A percentile compares a stretch with the other conserved stretches of the same genome.
Evolutionary conservation across 2,797 vertebrate species (phyloP).

Genomic region (Sciaenops ocellatus): DNA sequence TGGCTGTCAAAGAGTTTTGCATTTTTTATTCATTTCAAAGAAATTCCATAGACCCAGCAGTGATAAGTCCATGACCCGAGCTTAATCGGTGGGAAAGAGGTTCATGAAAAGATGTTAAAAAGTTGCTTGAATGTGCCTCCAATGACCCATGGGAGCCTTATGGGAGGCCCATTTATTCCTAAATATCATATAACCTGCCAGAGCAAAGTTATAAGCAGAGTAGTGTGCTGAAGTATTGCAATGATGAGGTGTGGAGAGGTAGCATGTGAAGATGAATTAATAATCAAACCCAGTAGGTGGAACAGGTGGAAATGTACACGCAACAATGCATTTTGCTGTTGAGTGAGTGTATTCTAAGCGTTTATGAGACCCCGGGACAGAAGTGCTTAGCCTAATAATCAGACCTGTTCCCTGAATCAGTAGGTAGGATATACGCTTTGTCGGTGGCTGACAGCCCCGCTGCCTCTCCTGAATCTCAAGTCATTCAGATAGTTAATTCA

Average conservation of each 20-base stretch:
- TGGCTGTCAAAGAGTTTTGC: conserved; percentile 1
- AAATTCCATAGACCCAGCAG: conserved; percentile 10
- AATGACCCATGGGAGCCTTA: conserved; percentile 10
- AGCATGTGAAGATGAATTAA: conserved; percentile 12
- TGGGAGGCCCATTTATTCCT: conserved; percentile 7
- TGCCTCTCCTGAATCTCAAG: conserved; percentile 55
- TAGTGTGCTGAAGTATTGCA: background rate
- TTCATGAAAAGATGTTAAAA: conserved; percentile 19
- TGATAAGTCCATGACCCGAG: conserved; percentile 20
- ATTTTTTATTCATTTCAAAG: conserved; percentile 37
- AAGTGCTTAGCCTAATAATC: conserved; percentile 52
- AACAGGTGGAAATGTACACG: conserved; percentile 4
- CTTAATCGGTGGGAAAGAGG: conserved; percentile 7
- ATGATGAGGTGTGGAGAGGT: conserved; percentile 21
- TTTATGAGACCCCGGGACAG: conserved; percentile 36
- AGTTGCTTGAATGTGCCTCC: conserved; percentile 22
- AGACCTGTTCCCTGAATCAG: conserved; percentile 42
- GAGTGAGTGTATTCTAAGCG: conserved; percentile 14
- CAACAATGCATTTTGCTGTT: conserved; percentile 1
- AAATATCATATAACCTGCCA: conserved; percentile 7
- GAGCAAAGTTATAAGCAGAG: background rate
- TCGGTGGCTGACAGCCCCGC: conserved; percentile 51
- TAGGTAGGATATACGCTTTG: conserved; percentile 51
- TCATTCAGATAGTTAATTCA: conserved; percentile 55
- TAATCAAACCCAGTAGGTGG: conserved; percentile 21